Evolutionary conservation across 53 echinoderm and acorn worm genomes (phyloP).

Genomic region (Luidia sarsii): DNA sequence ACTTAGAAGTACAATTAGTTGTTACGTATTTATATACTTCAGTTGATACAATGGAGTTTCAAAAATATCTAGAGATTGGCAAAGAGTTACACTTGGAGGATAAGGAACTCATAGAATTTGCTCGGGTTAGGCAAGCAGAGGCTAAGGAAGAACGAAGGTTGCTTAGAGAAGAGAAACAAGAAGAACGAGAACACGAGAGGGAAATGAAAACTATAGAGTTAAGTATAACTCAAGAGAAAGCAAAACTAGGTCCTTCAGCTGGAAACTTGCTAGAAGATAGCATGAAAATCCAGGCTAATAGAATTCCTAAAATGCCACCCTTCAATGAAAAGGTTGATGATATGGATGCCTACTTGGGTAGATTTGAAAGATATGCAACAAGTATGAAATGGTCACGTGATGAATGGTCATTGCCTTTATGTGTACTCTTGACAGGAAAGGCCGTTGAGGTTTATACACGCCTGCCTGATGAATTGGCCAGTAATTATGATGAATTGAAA

Average conservation of each 20-base stretch:
- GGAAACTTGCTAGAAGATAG: too few relatives aligned
- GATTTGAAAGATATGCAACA: conserved; percentile 36
- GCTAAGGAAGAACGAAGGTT: conserved; percentile 8
- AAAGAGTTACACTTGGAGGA: conserved; percentile 28
- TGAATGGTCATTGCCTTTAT: conserved; percentile 28
- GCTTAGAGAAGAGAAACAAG: conserved; percentile 2
- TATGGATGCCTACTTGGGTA: conserved; percentile 24
- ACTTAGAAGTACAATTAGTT: too few relatives aligned
- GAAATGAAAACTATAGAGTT: conserved; percentile 3
- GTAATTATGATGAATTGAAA: conserved; percentile 22
- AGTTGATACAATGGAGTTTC: conserved; percentile 41
- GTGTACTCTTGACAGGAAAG: conserved; percentile 44
- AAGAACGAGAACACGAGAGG: conserved; percentile 15
- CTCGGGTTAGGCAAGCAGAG: not conserved
- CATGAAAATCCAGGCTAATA: not conserved
- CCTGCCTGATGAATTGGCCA: conserved; percentile 2
- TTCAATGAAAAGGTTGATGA: conserved; percentile 34
- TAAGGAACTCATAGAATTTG: not conserved
- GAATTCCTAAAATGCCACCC: conserved; percentile 23
- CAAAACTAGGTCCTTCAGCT: not conserved
- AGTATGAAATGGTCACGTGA: conserved; percentile 7
- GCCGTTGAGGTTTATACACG: conserved; percentile 32
- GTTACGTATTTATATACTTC: too few relatives aligned
- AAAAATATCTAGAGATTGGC: not conserved
- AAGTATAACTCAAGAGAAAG: not conserved